Base-by-base conservation (phyloP, 2,888 invertebrate genomes). In the Melinaea marsaeus region DNA sequence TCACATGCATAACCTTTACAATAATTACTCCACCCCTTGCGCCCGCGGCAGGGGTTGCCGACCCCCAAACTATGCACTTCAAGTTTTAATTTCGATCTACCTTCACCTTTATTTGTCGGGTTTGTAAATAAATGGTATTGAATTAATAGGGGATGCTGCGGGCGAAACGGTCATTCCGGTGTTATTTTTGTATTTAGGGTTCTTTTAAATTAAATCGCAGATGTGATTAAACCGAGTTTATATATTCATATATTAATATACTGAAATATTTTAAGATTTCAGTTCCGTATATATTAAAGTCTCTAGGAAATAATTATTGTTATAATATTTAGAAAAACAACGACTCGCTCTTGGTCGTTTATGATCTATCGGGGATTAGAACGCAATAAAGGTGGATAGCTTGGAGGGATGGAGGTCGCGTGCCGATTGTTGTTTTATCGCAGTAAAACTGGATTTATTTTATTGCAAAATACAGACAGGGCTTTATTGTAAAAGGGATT, bases 81-180 rank as follows among this genome's bases (percentile, higher is more conserved):
- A 74, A 75, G 69, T 76, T 78, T 78, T 77, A 75, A 78, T 78
- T 78, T 76, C 69, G 69, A 64, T 56, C 70, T 73, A 78, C 78
- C 79, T 77, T 71, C 70, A 69, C 75, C 74, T 76, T 74, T 76
- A 75, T 76, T 74, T 72, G 73, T 74, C 71, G 69, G 72, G 67
- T 74, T 71, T 66, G 71, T 74, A 76, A 76, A 76, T 75, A 75
- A 76, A 76, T 74, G 73, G 72, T 73, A 75, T 75, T 74, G 71
- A 73, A 70, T 72, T 72, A 76, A 72, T 69, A 63, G 74, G 62
- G 67, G 65, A 66, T 69, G 72, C 77, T 72, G 64, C 71, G 69
- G 75, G 74, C 75, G 68, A 73, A 79, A 79, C 79, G 78, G 78
- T 74, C 77, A 76, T 72, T 71, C 68, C 58, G 66, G 68, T 67